Percentiles rank a stretch among this genome's conserved stretches.
phyloP scores from a whole-genome alignment of 2,797 vertebrate genomes.

The Mastacembelus armatus region DNA sequence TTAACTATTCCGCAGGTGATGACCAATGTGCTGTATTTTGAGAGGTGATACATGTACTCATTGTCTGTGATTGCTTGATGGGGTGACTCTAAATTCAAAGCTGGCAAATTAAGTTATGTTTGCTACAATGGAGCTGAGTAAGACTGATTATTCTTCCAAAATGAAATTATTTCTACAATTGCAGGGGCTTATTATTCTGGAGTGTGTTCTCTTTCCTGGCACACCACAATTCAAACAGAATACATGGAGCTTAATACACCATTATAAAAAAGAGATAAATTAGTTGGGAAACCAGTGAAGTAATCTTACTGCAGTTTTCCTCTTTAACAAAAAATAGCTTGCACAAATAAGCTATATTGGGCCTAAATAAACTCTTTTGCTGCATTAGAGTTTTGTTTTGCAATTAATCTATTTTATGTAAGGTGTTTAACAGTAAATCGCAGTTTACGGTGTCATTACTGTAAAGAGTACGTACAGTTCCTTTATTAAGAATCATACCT shows the following conservation, averaged over 20 bases:
- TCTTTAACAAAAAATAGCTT: conserved; percentile 7
- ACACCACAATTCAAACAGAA: conserved; percentile 11
- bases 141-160: conserved; percentile 58
- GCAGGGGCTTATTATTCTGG: conserved; percentile 48
- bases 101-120: conserved; percentile 57
- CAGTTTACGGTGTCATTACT: neutral
- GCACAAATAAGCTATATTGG: conserved; percentile 11
- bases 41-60: conserved; percentile 11
- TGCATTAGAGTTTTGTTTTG: conserved; percentile 2
- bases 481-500: neutral
- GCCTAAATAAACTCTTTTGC: neutral
- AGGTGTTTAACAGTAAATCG: neutral
- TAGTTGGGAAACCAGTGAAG: conserved; percentile 6
- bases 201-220: conserved; percentile 42
- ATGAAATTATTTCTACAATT: conserved; percentile 59
- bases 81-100: conserved; percentile 45
- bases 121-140: conserved; percentile 50
- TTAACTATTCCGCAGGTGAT: neutral
- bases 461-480: neutral
- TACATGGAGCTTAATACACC: conserved; percentile 2
- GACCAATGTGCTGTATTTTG: neutral
- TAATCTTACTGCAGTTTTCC: conserved; percentile 2
- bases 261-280: conserved; percentile 39
- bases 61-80: conserved; percentile 16
- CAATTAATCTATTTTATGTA: conserved; percentile 1